phyloP scores from a whole-genome alignment of 2,113 vertebrate species.

The Phalacrocorax pelagicus region DNA sequence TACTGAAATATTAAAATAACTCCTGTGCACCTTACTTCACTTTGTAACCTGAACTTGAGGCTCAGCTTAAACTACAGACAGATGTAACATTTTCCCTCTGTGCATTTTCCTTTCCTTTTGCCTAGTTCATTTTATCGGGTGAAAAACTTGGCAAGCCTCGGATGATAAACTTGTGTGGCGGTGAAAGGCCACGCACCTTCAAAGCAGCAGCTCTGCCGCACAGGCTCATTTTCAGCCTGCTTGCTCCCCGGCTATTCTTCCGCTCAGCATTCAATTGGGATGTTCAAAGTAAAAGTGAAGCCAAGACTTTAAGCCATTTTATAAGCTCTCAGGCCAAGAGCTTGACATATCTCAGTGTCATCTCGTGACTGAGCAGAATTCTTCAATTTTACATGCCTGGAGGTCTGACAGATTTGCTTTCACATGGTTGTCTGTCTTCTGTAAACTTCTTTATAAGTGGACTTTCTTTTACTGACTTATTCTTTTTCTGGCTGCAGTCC shows the following conservation, averaged over 20 bases:
- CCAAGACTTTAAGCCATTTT: slow-evolving; percentile 18
- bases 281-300: slow-evolving; percentile 28
- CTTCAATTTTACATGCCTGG: neutral
- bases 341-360: neutral
- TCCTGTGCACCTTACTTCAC: neutral
- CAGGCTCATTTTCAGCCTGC: slow-evolving; percentile 28
- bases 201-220: neutral
- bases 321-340: neutral
- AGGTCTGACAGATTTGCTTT: slow-evolving; percentile 19
- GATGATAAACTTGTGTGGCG: neutral
- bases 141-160: neutral
- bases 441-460: slow-evolving; percentile 24
- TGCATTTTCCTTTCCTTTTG: neutral
- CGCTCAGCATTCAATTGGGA: neutral
- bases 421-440: neutral
- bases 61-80: neutral
- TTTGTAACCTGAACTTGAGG: neutral
- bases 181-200: neutral
- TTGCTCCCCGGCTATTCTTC: neutral
- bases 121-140: neutral
- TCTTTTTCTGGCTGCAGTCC: neutral
- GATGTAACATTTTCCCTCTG: neutral
- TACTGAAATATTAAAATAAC: slow-evolving; percentile 17
- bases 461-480: neutral
- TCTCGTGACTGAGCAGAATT: neutral